phyloP scores from a whole-genome alignment of 1,140 invertebrate species.

The Charaxes varanes region DNA sequence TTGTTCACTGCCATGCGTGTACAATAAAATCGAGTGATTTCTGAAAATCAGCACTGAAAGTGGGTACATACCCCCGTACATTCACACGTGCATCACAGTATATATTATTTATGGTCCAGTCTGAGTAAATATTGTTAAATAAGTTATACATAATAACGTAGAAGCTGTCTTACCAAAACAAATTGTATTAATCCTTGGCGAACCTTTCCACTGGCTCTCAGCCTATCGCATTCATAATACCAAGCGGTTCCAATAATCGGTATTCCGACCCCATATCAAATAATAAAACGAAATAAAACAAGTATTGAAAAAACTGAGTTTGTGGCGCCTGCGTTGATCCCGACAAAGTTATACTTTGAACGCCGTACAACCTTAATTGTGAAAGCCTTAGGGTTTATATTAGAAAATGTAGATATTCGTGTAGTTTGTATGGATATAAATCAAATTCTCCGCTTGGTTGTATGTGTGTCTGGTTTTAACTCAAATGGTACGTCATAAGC shows the following conservation, averaged over 20 bases:
- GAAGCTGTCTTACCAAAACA: too few relatives aligned
- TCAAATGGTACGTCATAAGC: constrained; percentile 39
- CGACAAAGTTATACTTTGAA: constrained; percentile 7
- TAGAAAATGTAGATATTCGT: neutral
- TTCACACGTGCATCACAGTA: too few relatives aligned
- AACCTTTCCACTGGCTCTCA: too few relatives aligned
- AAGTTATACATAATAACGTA: too few relatives aligned
- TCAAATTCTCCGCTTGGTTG: constrained; percentile 45
- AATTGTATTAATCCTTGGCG: too few relatives aligned
- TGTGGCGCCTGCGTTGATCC: constrained; percentile 49
- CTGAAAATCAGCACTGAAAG: too few relatives aligned
- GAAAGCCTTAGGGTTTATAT: constrained; percentile 16
- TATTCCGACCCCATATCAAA: constrained; percentile 51
- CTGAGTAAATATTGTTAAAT: too few relatives aligned
- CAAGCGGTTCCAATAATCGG: constrained; percentile 29
- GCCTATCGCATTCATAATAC: constrained; percentile 37
- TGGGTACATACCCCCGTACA: too few relatives aligned
- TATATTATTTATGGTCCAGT: too few relatives aligned
- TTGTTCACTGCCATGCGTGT: too few relatives aligned
- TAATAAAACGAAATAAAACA: constrained; percentile 63
- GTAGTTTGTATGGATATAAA: constrained; percentile 36
- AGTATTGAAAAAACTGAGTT: constrained; percentile 49
- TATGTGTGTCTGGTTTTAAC: constrained; percentile 57
- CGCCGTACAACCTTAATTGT: constrained; percentile 9
- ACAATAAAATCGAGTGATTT: too few relatives aligned